These are phyloP conservation scores for Tragelaphus buxtoni DNA, from an alignment of 2,113 vertebrate genomes.

Conservation along the genomic window DNA sequence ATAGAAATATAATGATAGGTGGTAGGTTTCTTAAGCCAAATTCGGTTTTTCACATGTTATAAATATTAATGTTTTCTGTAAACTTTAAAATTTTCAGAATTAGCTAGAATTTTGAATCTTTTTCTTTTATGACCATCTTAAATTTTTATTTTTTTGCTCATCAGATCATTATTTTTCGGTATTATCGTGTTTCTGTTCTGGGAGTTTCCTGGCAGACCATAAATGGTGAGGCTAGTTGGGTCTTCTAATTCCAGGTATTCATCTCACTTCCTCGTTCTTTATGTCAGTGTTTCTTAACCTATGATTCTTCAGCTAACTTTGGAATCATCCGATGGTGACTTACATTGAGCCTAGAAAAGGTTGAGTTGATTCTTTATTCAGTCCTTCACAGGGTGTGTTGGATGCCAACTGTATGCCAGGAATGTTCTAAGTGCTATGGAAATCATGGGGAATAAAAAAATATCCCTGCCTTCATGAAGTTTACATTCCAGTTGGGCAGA, in stretches of 20 bases:
- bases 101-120: background rate
- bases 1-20: background rate
- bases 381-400: background rate
- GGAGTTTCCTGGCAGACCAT: background rate
- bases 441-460: background rate
- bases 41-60: background rate
- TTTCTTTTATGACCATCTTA: background rate
- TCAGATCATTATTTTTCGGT: background rate
- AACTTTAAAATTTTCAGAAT: background rate
- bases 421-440: background rate
- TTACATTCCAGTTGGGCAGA: background rate
- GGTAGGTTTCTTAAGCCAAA: background rate
- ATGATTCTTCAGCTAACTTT: background rate
- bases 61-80: background rate
- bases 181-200: background rate
- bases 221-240: background rate
- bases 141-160: background rate
- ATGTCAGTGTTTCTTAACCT: background rate
- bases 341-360: background rate
- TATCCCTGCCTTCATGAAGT: background rate
- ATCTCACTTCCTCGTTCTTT: background rate
- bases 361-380: background rate
- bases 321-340: background rate
- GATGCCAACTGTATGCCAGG: background rate
- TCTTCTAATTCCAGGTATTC: background rate